Evolutionary conservation across 2,797 vertebrate species (phyloP).

Genomic region (Parauchenoglanis ngamensis): DNA sequence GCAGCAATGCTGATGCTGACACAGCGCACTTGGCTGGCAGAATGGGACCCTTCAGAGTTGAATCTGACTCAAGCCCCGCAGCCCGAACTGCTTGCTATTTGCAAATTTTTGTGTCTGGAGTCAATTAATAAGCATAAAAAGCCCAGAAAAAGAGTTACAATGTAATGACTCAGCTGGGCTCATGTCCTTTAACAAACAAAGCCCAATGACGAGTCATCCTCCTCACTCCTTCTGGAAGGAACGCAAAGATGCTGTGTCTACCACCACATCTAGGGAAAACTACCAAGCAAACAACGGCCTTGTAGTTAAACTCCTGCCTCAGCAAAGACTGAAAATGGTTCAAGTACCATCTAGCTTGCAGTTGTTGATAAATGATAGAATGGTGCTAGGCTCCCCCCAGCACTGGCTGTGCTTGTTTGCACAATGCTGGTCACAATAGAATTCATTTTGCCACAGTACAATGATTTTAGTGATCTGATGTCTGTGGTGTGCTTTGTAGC

Average conservation of each 20-base stretch:
- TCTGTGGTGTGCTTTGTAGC: neutral
- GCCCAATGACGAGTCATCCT: neutral
- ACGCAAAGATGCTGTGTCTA: neutral
- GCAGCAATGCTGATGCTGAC: neutral
- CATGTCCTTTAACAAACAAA: neutral
- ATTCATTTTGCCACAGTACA: neutral
- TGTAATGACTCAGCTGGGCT: neutral
- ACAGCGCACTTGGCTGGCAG: neutral
- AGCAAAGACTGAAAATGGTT: slow-evolving; percentile 2
- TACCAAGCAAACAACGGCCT: neutral
- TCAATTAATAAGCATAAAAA: neutral
- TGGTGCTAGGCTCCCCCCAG: neutral
- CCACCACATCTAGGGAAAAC: neutral
- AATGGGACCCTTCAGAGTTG: neutral
- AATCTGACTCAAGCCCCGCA: neutral
- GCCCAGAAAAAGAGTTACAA: neutral
- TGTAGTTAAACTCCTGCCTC: neutral
- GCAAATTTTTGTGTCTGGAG: neutral
- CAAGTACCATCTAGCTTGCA: neutral
- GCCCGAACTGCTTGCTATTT: neutral
- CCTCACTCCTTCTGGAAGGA: neutral
- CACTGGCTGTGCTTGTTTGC: neutral
- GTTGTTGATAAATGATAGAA: neutral
- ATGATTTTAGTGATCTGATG: neutral
- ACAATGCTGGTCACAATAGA: neutral